phyloP scores from a whole-genome alignment of 1,140 invertebrate species.

The Temnothorax nylanderi region DNA sequence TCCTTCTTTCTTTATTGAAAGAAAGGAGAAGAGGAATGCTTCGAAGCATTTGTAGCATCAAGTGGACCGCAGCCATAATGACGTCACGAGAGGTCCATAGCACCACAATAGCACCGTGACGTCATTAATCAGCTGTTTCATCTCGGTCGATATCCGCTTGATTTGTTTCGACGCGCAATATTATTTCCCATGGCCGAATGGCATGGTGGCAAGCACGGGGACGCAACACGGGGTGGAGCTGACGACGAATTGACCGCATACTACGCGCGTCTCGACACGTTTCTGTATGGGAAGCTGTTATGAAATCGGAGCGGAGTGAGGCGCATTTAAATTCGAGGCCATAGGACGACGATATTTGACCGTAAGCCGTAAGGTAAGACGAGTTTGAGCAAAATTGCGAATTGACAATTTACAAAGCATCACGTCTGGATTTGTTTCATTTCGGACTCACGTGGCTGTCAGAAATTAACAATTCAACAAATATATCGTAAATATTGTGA shows the following conservation, averaged over 20 bases:
- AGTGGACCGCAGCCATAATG: no score
- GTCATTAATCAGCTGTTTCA: slow-evolving; percentile 50
- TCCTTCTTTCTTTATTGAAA: no score
- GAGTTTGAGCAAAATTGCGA: not conserved
- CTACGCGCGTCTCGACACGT: not conserved
- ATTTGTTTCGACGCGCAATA: not conserved
- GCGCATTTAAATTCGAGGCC: not conserved
- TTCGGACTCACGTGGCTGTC: not conserved
- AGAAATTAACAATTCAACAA: no score
- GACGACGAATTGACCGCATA: not conserved
- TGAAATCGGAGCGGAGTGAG: not conserved
- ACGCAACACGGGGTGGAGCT: not conserved
- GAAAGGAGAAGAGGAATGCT: no score
- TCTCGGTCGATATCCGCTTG: slow-evolving; percentile 35
- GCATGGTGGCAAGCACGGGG: not conserved
- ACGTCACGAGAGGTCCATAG: no score
- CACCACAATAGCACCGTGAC: not conserved
- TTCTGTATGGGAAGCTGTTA: not conserved
- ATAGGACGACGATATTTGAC: not conserved
- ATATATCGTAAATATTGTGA: no score
- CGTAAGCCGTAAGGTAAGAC: no score
- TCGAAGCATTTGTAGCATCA: no score
- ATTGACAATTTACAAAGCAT: not conserved
- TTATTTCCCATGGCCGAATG: not conserved
- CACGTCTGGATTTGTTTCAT: not conserved